Evolutionary conservation across 2,113 vertebrate genomes (phyloP), one percentile per base, ranked within the genome.

Genomic region (Gopherus flavomarginatus): DNA sequence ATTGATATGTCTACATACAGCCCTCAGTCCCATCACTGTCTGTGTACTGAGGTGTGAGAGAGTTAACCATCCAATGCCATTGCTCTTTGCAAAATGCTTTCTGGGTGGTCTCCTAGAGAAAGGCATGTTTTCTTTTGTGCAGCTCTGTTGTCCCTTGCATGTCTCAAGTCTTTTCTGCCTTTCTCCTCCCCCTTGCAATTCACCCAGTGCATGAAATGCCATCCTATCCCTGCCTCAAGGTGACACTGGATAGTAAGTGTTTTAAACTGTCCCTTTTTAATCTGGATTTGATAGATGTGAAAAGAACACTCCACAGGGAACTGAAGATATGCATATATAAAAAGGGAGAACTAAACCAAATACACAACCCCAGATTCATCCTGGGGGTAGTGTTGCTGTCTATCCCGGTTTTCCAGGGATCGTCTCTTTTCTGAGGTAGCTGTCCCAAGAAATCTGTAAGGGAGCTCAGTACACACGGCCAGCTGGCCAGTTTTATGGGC

Each of bases 161-260:
- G 35, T 82, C 93, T 89, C 88, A 91, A 86, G 75, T 62, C 90
- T 92, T 91, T 87, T 83, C 88, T 88, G 72, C 79, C 54, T 27
- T 84, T 38, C 65, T 89, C 17, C 13, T 80, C 11, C 90, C 83
- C 54, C 90, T 87, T 83, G 69, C 69, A 75, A 75, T 42, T n/a
- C 14, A 8, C 62, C 31, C 62, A 35, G 14, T n/a, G 13, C 35
- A 69, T 69, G 62, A 65, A 65, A 65, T 65, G 62, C 31, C n/a
- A 38, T 38, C 35, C n/a, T 6, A n/a, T 72, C n/a, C 19, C 19
- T 75, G 17, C 69, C 9, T 75, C 3, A 11, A 24, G 69, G 69
- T 38, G 69, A 38, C 35, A 5, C 69, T 72, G 65, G 65, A 35
- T 38, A 16, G 19, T 38, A 38, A 72, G 16, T n/a, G 65, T 72